A percentile compares a stretch with the other conserved stretches of the same genome.
phyloP scores from a whole-genome alignment of 1,140 invertebrate species.

The Hyposmocoma kahamanoa region DNA sequence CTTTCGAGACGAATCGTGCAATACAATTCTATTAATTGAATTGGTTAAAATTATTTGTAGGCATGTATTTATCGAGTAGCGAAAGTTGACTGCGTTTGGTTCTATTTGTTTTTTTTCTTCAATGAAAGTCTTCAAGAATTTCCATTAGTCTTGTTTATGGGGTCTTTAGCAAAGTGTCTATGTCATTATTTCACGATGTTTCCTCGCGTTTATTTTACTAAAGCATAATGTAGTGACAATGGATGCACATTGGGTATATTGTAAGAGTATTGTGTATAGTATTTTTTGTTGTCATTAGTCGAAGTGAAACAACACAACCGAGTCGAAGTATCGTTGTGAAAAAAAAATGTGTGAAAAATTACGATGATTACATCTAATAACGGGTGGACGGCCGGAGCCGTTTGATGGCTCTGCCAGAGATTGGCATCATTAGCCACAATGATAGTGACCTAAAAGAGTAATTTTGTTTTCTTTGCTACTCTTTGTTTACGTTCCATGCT shows the following conservation, averaged over 20 bases:
- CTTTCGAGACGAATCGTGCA: constrained; percentile 39
- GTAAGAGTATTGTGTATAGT: constrained; percentile 8
- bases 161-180: neutral
- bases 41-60: constrained; percentile 45
- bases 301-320: constrained; percentile 61
- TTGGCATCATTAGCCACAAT: constrained; percentile 65
- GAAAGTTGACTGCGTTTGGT: constrained; percentile 29
- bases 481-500: constrained; percentile 28
- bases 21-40: constrained; percentile 61
- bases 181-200: neutral
- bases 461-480: constrained; percentile 52
- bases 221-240: constrained; percentile 14
- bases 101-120: constrained; percentile 7
- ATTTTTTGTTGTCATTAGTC: constrained; percentile 69
- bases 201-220: neutral
- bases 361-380: constrained; percentile 70
- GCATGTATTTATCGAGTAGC: constrained; percentile 26
- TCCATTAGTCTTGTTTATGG: constrained; percentile 1
- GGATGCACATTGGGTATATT: constrained; percentile 1
- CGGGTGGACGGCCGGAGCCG: constrained; percentile 36
- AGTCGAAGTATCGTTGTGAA: constrained; percentile 47
- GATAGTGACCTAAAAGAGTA: constrained; percentile 60
- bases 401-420: constrained; percentile 55
- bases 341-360: constrained; percentile 72
- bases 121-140: neutral